Conservation (phyloP, 2,888 invertebrate species). For the Platerodrilus igneus region DNA sequence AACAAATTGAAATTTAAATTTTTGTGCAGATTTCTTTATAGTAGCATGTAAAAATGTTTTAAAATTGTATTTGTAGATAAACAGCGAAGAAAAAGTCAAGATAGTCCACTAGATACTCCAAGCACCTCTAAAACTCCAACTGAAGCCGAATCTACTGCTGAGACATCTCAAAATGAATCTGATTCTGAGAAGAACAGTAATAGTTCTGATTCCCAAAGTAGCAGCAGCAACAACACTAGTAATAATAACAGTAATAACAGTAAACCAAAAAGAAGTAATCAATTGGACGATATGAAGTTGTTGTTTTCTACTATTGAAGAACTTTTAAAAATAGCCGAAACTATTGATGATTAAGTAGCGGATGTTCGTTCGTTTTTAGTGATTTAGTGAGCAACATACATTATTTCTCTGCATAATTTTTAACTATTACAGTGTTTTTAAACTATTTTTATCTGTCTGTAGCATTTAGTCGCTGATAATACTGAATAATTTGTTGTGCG, state of each 20-base stretch:
- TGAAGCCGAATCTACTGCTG: constrained; percentile 12
- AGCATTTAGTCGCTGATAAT: no score
- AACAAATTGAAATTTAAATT: no score
- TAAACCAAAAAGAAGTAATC: constrained; percentile 31
- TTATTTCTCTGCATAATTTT: no score
- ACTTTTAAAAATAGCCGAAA: constrained; percentile 44
- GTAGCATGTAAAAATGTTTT: background rate
- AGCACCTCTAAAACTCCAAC: constrained; percentile 36
- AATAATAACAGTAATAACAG: constrained; percentile 37
- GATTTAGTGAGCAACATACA: constrained; percentile 9
- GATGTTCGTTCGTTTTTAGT: no score
- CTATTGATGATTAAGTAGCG: constrained; percentile 24
- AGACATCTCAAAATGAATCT: constrained; percentile 17
- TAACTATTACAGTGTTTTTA: no score
- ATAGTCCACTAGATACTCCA: constrained; percentile 28
- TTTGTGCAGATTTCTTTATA: no score
- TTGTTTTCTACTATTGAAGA: constrained; percentile 44
- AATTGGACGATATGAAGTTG: constrained; percentile 38
- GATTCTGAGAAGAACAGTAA: constrained; percentile 34
- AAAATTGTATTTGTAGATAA: no score
- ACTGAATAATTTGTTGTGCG: constrained; percentile 20
- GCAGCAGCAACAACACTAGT: constrained; percentile 36
- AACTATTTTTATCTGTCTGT: no score
- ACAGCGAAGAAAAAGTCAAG: constrained; percentile 9
- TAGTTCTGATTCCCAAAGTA: constrained; percentile 40